phyloP scores from a whole-genome alignment of 2,797 vertebrate genomes.

The Lagocephalus sceleratus region DNA sequence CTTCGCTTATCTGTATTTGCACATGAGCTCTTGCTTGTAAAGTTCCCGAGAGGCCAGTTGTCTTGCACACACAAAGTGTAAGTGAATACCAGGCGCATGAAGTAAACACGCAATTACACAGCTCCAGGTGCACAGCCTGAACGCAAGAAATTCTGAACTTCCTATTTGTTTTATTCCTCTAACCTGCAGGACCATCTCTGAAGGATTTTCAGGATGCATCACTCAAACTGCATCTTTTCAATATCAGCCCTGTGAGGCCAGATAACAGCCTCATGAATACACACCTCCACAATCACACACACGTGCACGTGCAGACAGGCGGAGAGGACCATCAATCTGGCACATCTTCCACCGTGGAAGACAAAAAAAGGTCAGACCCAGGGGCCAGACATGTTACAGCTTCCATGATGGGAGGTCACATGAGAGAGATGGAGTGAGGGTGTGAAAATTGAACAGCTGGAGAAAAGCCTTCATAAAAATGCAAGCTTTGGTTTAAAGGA shows the following conservation, averaged over 20 bases:
- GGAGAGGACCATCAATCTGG: conserved; percentile 40
- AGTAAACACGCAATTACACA: background rate
- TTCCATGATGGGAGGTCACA: conserved; percentile 36
- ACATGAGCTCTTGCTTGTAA: background rate
- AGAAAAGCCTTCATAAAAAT: background rate
- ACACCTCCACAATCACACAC: conserved; percentile 9
- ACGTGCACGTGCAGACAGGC: background rate
- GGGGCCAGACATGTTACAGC: conserved; percentile 34
- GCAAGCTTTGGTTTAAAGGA: no score
- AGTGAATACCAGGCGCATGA: background rate
- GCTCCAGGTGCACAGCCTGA: background rate
- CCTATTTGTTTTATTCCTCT: background rate
- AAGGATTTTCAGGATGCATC: no score
- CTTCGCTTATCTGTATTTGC: conserved; percentile 5
- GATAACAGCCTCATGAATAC: conserved; percentile 21
- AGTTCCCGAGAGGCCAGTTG: background rate
- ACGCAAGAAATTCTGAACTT: no score
- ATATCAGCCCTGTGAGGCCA: conserved; percentile 16
- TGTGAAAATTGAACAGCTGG: background rate
- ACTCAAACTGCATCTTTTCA: background rate
- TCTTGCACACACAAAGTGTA: background rate
- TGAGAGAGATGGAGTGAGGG: conserved; percentile 19
- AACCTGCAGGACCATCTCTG: background rate
- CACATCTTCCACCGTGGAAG: conserved; percentile 21
- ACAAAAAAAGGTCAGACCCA: conserved; percentile 23